Conservation (phyloP, 2,888 invertebrate species). For the Chymomyza procnemis region DNA sequence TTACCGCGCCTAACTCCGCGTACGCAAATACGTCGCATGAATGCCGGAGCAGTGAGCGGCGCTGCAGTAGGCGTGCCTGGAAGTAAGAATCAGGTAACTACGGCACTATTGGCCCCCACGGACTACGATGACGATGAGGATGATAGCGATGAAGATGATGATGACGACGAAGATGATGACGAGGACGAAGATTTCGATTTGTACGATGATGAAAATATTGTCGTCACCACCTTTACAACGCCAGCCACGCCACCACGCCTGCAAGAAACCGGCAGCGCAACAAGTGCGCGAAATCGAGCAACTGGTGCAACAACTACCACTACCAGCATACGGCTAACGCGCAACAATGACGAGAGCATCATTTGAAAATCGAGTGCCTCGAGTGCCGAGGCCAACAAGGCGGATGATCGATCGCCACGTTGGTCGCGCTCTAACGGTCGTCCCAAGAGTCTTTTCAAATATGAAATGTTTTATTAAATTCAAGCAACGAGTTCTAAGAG, state of each 20-base stretch:
- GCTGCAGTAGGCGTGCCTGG: slow-evolving; percentile 49
- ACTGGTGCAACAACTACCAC: slow-evolving; percentile 47
- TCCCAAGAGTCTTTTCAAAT: slow-evolving; percentile 47
- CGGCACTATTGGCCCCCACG: slow-evolving; percentile 83
- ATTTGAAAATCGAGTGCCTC: slow-evolving; percentile 74
- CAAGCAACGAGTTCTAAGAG: slow-evolving; percentile 27
- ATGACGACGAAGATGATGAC: slow-evolving; percentile 73
- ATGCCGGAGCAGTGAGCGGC: slow-evolving; percentile 55
- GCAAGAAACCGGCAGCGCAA: slow-evolving; percentile 19
- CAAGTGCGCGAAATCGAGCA: slow-evolving; percentile 5
- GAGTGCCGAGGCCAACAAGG: slow-evolving; percentile 28
- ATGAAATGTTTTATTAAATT: slow-evolving; percentile 70
- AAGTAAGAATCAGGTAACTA: slow-evolving; percentile 80
- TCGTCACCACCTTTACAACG: slow-evolving; percentile 74
- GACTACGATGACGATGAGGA: slow-evolving; percentile 79
- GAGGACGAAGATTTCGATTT: slow-evolving; percentile 78
- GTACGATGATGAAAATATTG: slow-evolving; percentile 78
- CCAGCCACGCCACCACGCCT: slow-evolving; percentile 46
- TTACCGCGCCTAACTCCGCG: slow-evolving; percentile 82
- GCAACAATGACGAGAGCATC: slow-evolving; percentile 78
- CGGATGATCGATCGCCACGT: slow-evolving; percentile 2
- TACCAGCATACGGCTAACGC: slow-evolving; percentile 71
- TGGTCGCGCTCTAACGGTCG: slow-evolving; percentile 12
- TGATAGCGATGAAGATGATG: slow-evolving; percentile 72
- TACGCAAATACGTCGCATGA: slow-evolving; percentile 82